A percentile compares a stretch with the other conserved stretches of the same genome.
Evolutionary conservation across 1,140 invertebrate species (phyloP).

Genomic region (Anagrus nilaparvatae): DNA sequence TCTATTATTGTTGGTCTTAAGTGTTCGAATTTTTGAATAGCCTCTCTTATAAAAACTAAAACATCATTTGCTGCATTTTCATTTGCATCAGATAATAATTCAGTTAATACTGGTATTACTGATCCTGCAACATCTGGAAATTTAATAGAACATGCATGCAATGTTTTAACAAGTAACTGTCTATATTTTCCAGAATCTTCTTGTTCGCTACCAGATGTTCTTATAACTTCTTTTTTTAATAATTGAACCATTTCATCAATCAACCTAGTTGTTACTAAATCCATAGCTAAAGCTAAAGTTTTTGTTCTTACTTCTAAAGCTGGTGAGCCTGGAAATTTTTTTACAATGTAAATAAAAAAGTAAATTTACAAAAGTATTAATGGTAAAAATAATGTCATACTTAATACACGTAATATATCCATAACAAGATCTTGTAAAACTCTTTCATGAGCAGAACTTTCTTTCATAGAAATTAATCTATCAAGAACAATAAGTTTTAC

Average conservation of each 20-base stretch:
- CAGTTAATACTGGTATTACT: slow-evolving; percentile 90
- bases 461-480: slow-evolving; percentile 80
- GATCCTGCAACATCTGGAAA: slow-evolving; percentile 93
- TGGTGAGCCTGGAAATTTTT: slow-evolving; percentile 46
- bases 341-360: background rate
- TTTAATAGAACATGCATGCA: slow-evolving; percentile 93
- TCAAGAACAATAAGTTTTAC: slow-evolving; percentile 98
- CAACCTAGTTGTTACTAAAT: slow-evolving; percentile 85
- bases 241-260: slow-evolving; percentile 94
- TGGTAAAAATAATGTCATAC: slow-evolving; percentile 43
- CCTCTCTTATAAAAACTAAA: slow-evolving; percentile 88
- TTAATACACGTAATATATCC: slow-evolving; percentile 92
- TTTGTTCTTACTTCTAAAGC: slow-evolving; percentile 92
- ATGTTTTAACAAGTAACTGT: slow-evolving; percentile 87
- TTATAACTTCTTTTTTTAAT: slow-evolving; percentile 89
- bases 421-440: slow-evolving; percentile 96
- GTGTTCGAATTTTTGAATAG: slow-evolving; percentile 83
- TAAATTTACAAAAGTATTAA: background rate
- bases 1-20: slow-evolving; percentile 68
- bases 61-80: slow-evolving; percentile 85
- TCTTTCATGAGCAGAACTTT: slow-evolving; percentile 77
- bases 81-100: slow-evolving; percentile 91
- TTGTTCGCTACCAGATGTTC: slow-evolving; percentile 84
- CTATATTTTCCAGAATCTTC: slow-evolving; percentile 94
- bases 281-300: slow-evolving; percentile 77